Base-by-base conservation (phyloP, 2,888 invertebrate species). In the Bruchidius siliquastri region DNA sequence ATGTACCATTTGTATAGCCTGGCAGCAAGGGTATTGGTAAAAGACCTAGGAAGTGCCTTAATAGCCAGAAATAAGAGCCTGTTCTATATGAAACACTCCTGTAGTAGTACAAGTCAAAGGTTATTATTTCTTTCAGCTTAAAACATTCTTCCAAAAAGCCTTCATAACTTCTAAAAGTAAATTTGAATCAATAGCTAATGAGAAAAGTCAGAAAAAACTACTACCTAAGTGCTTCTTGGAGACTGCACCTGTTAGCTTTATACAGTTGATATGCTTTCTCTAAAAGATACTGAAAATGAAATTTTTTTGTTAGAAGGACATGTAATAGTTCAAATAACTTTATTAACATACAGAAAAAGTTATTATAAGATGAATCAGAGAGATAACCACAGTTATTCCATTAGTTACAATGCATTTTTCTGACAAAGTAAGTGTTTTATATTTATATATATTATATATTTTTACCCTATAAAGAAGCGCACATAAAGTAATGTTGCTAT, bases 21-120 rank as follows among this genome's bases (percentile, higher is more conserved):
- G 82, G 80, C 66, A 82, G 73, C 68, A 82, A 72, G 30, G 82
- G 79, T 71, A 82, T 74, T 4, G 82, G 82, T 21, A 82, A 74
- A 30, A 81, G 73, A 20, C 81, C 82, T 68, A 82, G 72, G 74
- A 82, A 82, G 72, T 82, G 82, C 71, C 81, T 76, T 21, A 82
- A 76, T 18, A 81, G 68, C 82, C 81, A 82, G 68, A 80, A 78
- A 77, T 79, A 81, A 0, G 77, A 75, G 49, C 77, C 79, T 20
- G 80, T 72, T n/a, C 75, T 22, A 67, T 74, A 66, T 49, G 49
- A 69, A n/a, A 22, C 49, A 26, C 73, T 71, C n/a, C 73, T 73
- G n/a, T 71, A 67, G 26, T 74, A 74, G 66, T 77, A 71, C 69
- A 70, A 71, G 67, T 74, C 75, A 30, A 73, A 73, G 21, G 80